Evolutionary conservation across 2,797 vertebrate genomes (phyloP).

Genomic region (Poeciliopsis turneri): DNA sequence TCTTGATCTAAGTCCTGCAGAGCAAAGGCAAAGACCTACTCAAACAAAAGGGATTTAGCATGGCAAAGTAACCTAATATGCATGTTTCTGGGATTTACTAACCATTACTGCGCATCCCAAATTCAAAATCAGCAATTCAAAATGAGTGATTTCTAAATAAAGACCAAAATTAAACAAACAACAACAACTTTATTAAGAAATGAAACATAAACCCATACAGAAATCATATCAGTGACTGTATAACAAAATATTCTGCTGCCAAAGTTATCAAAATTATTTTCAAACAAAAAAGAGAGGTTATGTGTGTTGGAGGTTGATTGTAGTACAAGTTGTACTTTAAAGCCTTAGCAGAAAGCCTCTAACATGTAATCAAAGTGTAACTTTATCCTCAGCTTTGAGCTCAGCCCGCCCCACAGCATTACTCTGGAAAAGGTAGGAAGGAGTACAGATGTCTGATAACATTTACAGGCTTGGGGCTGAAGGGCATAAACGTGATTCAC

Average conservation of each 20-base stretch:
- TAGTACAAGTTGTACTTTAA: conserved; percentile 3
- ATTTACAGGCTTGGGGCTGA: not conserved
- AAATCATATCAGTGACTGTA: not conserved
- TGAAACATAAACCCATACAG: not conserved
- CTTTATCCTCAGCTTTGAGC: not conserved
- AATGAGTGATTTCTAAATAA: not conserved
- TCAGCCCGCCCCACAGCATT: not conserved
- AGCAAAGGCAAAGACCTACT: not conserved
- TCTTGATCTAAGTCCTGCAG: not conserved
- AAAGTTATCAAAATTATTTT: not conserved
- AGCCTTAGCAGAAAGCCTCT: conserved; percentile 1
- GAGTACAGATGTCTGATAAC: not conserved
- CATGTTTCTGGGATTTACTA: not conserved
- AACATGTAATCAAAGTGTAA: conserved; percentile 8
- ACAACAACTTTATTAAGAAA: not conserved
- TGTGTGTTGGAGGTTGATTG: not conserved
- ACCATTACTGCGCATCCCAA: not conserved
- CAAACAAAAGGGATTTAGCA: not conserved
- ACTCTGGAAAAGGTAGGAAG: not conserved
- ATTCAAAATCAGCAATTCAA: not conserved
- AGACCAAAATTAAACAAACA: not conserved
- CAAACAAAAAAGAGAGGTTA: not conserved
- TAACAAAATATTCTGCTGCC: not conserved
- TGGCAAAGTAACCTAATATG: not conserved
- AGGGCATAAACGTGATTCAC: not conserved